These are phyloP conservation scores for Drosophila bunnanda DNA, from an alignment of 2,888 invertebrate species.

Conservation along the genomic window DNA sequence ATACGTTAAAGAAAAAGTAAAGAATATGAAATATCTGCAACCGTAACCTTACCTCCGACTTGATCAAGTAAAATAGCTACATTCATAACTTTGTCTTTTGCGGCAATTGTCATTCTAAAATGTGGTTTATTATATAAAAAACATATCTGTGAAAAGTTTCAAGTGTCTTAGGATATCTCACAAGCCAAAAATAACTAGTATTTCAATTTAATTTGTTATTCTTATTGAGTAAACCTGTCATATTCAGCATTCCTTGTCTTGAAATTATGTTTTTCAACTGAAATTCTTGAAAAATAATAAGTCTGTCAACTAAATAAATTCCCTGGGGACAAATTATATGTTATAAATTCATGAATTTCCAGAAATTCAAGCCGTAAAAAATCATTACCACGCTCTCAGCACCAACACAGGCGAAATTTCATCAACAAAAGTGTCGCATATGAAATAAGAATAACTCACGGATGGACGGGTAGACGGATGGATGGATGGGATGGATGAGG, in stretches of 20 bases:
- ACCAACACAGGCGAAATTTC: constrained; percentile 37
- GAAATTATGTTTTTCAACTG: neutral
- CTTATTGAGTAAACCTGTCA: too few relatives aligned
- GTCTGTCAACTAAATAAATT: neutral
- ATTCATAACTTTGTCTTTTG: too few relatives aligned
- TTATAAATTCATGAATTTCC: constrained; percentile 1
- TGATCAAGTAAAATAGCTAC: too few relatives aligned
- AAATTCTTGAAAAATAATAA: neutral
- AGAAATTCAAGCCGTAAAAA: constrained; percentile 5
- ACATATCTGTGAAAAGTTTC: too few relatives aligned
- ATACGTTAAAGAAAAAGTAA: too few relatives aligned
- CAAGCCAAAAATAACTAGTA: neutral
- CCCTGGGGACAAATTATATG: neutral
- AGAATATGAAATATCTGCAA: too few relatives aligned
- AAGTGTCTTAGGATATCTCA: too few relatives aligned
- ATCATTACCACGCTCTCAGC: constrained; percentile 17
- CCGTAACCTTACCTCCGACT: too few relatives aligned
- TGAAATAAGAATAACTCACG: constrained; percentile 49
- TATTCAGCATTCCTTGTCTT: too few relatives aligned
- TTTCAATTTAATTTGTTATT: neutral
- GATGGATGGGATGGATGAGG: neutral
- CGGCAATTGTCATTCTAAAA: too few relatives aligned
- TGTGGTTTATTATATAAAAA: too few relatives aligned
- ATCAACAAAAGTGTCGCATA: constrained; percentile 45
- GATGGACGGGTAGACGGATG: constrained; percentile 18